Evolutionary conservation across 2,888 invertebrate species (phyloP).

Genomic region (Antheraea assamensis): DNA sequence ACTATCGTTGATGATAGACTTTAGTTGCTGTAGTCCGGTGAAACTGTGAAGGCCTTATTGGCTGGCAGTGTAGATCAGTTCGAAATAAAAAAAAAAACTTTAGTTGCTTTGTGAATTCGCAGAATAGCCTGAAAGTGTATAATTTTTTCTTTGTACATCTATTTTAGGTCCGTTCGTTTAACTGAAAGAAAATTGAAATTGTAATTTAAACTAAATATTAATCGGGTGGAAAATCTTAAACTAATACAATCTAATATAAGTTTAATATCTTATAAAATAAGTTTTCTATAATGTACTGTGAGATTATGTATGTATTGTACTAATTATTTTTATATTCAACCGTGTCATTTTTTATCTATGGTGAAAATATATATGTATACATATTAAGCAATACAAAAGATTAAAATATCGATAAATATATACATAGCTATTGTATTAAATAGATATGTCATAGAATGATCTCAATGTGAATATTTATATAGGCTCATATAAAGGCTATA

Average conservation of each 20-base stretch:
- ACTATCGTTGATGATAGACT: background rate
- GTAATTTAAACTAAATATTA: background rate
- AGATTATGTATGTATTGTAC: constrained; percentile 59
- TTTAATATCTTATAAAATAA: constrained; percentile 34
- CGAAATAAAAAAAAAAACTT: no score
- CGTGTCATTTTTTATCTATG: constrained; percentile 29
- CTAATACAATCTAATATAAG: background rate
- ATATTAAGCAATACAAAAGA: constrained; percentile 26
- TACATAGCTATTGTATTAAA: background rate
- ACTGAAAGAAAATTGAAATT: background rate
- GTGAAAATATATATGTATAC: constrained; percentile 25
- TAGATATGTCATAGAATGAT: constrained; percentile 51
- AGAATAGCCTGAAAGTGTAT: background rate
- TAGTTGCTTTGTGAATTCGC: background rate
- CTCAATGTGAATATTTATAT: constrained; percentile 49
- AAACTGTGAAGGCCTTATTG: no score
- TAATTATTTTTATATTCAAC: constrained; percentile 72
- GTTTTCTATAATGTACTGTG: constrained; percentile 61
- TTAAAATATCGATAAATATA: background rate
- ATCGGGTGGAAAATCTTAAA: background rate
- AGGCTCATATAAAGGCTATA: constrained; percentile 12
- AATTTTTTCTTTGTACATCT: background rate
- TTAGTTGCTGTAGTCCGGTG: no score
- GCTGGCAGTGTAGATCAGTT: no score
- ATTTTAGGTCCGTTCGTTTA: background rate